phyloP scores from a whole-genome alignment of 2,888 invertebrate genomes.

The Cheilosia vernalis region DNA sequence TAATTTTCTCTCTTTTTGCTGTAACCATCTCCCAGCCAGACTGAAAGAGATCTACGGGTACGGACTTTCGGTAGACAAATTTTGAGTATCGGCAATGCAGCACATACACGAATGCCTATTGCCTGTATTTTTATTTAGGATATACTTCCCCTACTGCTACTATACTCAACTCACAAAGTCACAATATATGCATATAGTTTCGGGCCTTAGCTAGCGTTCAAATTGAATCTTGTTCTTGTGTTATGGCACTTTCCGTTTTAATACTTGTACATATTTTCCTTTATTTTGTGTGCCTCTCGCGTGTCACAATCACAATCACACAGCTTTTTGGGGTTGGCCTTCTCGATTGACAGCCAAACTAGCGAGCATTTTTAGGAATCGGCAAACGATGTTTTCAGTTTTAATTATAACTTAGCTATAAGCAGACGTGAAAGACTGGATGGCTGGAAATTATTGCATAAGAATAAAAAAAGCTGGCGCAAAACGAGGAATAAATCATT shows the following conservation, averaged over 20 bases:
- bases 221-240: constrained; percentile 46
- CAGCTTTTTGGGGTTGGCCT: constrained; percentile 66
- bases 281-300: constrained; percentile 39
- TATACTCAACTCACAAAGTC: constrained; percentile 14
- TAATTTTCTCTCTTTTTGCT: constrained; percentile 14
- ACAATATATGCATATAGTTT: constrained; percentile 31
- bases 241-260: constrained; percentile 58
- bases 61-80: constrained; percentile 9
- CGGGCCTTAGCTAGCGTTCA: constrained; percentile 34
- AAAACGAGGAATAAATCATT: constrained; percentile 76
- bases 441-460: constrained; percentile 81
- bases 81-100: constrained; percentile 13
- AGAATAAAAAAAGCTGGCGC: constrained; percentile 69
- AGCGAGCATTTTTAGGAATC: constrained; percentile 54
- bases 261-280: constrained; percentile 4
- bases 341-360: constrained; percentile 57
- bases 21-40: constrained; percentile 1
- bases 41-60: background rate
- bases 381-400: constrained; percentile 79
- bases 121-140: constrained; percentile 55
- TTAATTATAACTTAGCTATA: constrained; percentile 82
- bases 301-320: constrained; percentile 51
- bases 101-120: constrained; percentile 49
- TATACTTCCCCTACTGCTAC: constrained; percentile 16
- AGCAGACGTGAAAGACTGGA: constrained; percentile 83